Evolutionary conservation across 2,113 vertebrate species (phyloP).

Genomic region (Naja naja): DNA sequence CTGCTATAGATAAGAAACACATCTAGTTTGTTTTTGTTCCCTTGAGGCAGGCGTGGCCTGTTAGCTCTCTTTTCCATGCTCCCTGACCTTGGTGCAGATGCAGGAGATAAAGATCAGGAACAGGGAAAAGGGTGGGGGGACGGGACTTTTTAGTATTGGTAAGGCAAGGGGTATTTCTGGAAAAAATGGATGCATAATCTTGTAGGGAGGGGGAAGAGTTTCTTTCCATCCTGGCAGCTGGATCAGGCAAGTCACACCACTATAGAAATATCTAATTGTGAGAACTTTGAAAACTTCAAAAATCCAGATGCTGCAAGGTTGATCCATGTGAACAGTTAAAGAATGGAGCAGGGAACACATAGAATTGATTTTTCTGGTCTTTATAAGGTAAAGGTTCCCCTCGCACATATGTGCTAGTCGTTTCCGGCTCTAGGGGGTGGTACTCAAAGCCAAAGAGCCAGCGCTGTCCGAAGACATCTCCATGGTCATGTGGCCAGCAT

Average conservation of each 20-base stretch:
- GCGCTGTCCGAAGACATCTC: no score
- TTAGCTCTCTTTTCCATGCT: constrained; percentile 5
- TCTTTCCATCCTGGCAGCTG: not conserved
- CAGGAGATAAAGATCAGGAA: constrained; percentile 6
- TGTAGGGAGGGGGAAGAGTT: not conserved
- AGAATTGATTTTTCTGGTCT: no score
- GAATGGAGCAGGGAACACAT: not conserved
- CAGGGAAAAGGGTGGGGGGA: not conserved
- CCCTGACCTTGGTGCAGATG: constrained; percentile 16
- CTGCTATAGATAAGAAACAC: not conserved
- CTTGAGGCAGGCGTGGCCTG: constrained; percentile 12
- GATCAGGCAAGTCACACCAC: not conserved
- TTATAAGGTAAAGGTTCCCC: not conserved
- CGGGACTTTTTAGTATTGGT: not conserved
- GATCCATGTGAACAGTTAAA: not conserved
- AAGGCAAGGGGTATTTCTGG: not conserved
- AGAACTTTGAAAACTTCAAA: not conserved
- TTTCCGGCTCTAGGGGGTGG: no score
- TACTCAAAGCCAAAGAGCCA: no score
- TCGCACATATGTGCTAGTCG: no score
- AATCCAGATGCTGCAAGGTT: not conserved
- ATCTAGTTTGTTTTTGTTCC: constrained; percentile 5
- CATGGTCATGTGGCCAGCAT: no score
- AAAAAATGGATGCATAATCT: not conserved
- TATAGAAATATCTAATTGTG: not conserved